Percentiles rank a stretch among this genome's conserved stretches.
Evolutionary conservation across 2,797 vertebrate genomes (phyloP).

Genomic region (Poecilia gillii): DNA sequence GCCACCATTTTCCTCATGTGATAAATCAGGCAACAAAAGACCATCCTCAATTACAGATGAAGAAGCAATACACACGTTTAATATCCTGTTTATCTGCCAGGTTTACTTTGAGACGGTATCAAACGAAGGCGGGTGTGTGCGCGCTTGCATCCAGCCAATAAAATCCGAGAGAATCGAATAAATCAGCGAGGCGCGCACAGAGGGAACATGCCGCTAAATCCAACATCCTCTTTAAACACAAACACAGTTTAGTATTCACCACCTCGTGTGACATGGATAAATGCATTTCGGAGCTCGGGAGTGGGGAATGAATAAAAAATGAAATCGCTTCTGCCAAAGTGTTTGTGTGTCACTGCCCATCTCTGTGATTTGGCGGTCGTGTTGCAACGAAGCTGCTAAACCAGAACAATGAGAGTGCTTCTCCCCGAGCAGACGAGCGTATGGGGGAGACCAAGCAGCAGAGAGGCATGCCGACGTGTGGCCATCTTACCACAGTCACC

Average conservation of each 20-base stretch:
- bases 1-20: conserved; percentile 22
- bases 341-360: conserved; percentile 46
- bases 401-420: conserved; percentile 65
- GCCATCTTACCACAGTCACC: conserved; percentile 88
- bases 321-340: conserved; percentile 56
- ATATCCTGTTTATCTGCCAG: conserved; percentile 58
- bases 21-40: conserved; percentile 30
- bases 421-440: conserved; percentile 43
- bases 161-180: conserved; percentile 24
- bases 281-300: conserved; percentile 48
- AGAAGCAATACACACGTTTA: conserved; percentile 32
- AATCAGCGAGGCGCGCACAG: conserved; percentile 16
- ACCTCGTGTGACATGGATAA: conserved; percentile 59
- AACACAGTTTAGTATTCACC: conserved; percentile 61
- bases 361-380: conserved; percentile 49
- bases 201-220: conserved; percentile 24
- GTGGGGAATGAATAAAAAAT: conserved; percentile 56
- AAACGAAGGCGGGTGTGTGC: conserved; percentile 18
- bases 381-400: conserved; percentile 53
- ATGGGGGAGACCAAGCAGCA: conserved; percentile 33
- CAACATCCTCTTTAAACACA: conserved; percentile 45
- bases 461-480: conserved; percentile 14
- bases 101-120: conserved; percentile 35
- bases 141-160: conserved; percentile 15
- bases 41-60: conserved; percentile 25